Percentiles rank a stretch among this genome's conserved stretches.
These are phyloP conservation scores for Aromia moschata DNA, from an alignment of 2,888 invertebrate species.

Conservation along the genomic window DNA sequence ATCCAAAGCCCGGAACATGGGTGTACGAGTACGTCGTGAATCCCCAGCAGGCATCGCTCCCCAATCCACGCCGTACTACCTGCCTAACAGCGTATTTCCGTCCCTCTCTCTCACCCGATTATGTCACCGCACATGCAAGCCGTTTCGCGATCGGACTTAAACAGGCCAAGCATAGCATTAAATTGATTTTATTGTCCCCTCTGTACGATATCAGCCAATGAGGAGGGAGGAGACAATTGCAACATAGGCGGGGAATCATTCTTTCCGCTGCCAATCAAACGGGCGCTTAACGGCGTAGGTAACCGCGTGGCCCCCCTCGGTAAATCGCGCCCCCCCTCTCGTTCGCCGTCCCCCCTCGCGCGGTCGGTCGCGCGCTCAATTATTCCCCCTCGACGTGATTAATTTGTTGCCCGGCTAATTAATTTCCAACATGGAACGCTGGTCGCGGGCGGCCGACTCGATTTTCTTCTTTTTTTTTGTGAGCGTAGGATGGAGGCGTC, in stretches of 20 bases:
- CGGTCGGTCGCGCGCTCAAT: conserved; percentile 47
- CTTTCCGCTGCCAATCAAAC: conserved; percentile 60
- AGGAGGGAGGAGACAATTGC: conserved; percentile 56
- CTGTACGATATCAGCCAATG: conserved; percentile 57
- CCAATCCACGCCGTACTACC: conserved; percentile 30
- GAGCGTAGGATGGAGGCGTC: no score
- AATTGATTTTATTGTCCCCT: conserved; percentile 64
- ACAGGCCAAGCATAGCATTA: conserved; percentile 60
- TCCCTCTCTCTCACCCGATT: conserved; percentile 44
- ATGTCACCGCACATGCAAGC: conserved; percentile 46
- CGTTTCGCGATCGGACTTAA: conserved; percentile 55
- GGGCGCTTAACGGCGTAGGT: conserved; percentile 42
- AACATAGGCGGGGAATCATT: conserved; percentile 58
- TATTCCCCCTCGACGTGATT: conserved; percentile 57
- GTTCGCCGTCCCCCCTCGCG: conserved; percentile 32
- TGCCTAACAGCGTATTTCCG: conserved; percentile 25
- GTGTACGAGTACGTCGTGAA: no score
- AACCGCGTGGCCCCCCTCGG: no score
- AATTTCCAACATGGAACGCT: conserved; percentile 49
- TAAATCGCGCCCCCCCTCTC: conserved; percentile 44
- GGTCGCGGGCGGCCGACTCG: no score
- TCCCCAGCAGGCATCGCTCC: conserved; percentile 36
- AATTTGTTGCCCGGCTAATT: conserved; percentile 58
- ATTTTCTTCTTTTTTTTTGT: no score
- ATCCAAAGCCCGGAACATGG: neutral